These are phyloP conservation scores for Epistrophe eligans DNA, from an alignment of 2,888 invertebrate species.

Conservation along the genomic window DNA sequence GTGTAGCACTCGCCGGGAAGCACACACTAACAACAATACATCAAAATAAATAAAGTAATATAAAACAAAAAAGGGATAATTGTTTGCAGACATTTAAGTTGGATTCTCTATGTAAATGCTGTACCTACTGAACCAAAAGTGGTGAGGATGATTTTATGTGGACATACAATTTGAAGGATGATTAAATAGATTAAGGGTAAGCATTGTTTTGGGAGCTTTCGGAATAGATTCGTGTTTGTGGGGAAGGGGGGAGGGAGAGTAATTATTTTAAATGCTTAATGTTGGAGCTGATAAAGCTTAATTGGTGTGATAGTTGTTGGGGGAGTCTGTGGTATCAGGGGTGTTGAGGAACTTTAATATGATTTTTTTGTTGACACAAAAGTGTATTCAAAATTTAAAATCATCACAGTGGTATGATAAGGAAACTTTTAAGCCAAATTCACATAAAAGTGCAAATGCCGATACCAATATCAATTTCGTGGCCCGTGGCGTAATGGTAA, in stretches of 20 bases:
- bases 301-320: constrained; percentile 15
- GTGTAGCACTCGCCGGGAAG: not conserved
- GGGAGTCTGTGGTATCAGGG: not conserved
- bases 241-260: not conserved
- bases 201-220: not conserved
- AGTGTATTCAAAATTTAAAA: not conserved
- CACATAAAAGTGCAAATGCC: too few relatives aligned
- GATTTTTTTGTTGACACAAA: not conserved
- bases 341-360: not conserved
- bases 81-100: constrained; percentile 69
- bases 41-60: constrained; percentile 10
- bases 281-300: constrained; percentile 29
- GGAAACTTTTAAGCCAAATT: too few relatives aligned
- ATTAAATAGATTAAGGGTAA: constrained; percentile 59
- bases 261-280: constrained; percentile 44
- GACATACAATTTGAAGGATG: constrained; percentile 54
- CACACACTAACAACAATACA: not conserved
- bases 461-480: too few relatives aligned
- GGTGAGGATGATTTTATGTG: constrained; percentile 46
- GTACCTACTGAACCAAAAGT: not conserved
- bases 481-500: too few relatives aligned
- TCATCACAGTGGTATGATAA: not conserved
- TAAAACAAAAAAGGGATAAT: constrained; percentile 61
- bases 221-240: too few relatives aligned
- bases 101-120: constrained; percentile 46